Base-by-base conservation (phyloP, 2,888 invertebrate species). In the Polydrusus tereticollis region DNA sequence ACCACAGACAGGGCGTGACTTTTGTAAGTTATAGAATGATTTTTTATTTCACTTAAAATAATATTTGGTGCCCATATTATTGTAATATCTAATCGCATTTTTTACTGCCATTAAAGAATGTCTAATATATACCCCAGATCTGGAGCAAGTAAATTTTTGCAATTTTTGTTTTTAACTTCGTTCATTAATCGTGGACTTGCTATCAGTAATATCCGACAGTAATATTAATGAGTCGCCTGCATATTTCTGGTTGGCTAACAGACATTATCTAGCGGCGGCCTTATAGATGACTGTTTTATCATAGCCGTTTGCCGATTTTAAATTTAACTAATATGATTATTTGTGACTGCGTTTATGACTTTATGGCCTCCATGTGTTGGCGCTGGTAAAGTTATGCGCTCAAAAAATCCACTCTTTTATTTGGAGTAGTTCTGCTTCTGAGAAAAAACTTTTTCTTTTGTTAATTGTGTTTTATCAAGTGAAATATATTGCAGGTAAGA, bases 141-240 rank as follows among this genome's bases (percentile, higher is more conserved):
- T 71, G 43, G 36, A 62, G 66, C 71, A 60, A 66, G 50, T 65
- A 62, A 21, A 29, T 69, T 63, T 71, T 43, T 66, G 62, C 73
- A 73, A 45, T 73, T 72, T 73, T 64, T 65, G 41, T 69, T 69
- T 72, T 69, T 55, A 66, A 69, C 33, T 73, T 65, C n/a, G 60
- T 69, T 73, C 73, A 73, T 73, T 73, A 73, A 62, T 73, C 66
- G 63, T 69, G 57, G 65, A 60, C 60, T 73, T 33, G 67, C 68
- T 72, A 72, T 72, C 69, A 60, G 73, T 65, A 69, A 36, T 66
- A 71, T 71, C 71, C 50, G 66, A 66, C 66, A 71, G 71, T 43
- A 66, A 52, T 71, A 66, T 66, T 71, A 71, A 71, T 71, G 66
- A 71, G 62, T 71, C 66, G 55, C 66, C 66, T 43, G 66, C 14